phyloP scores from a whole-genome alignment of 2,797 vertebrate species.

The Aphelocoma californica region DNA sequence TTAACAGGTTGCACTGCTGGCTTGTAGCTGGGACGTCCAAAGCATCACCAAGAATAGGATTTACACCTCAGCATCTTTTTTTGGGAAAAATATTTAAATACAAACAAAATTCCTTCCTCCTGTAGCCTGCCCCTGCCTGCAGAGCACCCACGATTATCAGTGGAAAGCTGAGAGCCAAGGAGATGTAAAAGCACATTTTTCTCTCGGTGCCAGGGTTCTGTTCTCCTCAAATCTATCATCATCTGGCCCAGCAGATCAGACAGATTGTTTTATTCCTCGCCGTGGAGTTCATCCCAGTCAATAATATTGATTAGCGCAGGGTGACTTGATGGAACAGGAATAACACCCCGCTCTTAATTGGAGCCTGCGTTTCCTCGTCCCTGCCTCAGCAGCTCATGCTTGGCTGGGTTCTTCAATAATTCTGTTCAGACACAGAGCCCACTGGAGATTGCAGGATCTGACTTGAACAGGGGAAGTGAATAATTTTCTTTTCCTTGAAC shows the following conservation, averaged over 20 bases:
- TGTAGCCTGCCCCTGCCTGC: not conserved
- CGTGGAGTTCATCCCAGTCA: constrained; percentile 72
- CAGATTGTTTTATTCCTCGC: constrained; percentile 68
- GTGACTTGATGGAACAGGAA: constrained; percentile 81
- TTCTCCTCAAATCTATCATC: not conserved
- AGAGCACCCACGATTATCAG: not conserved
- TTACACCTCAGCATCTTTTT: not conserved
- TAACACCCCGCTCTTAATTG: constrained; percentile 55
- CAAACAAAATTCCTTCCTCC: not conserved
- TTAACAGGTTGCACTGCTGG: not conserved
- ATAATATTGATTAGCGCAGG: constrained; percentile 81
- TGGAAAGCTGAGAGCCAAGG: not conserved
- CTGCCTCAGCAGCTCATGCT: constrained; percentile 64
- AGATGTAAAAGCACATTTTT: not conserved
- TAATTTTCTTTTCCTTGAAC: not conserved
- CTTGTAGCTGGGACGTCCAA: not conserved
- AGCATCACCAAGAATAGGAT: not conserved
- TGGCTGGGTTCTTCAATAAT: constrained; percentile 78
- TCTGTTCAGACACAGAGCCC: constrained; percentile 63
- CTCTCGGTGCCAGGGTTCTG: not conserved
- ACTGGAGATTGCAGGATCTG: not conserved
- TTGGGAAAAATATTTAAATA: not conserved
- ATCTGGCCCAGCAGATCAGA: not conserved
- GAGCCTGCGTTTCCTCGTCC: not conserved
- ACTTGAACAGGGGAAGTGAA: not conserved